Percentiles rank a stretch among this genome's conserved stretches.
These are phyloP conservation scores for Alaudala cheleensis DNA, from an alignment of 2,113 vertebrate genomes.

Conservation along the genomic window DNA sequence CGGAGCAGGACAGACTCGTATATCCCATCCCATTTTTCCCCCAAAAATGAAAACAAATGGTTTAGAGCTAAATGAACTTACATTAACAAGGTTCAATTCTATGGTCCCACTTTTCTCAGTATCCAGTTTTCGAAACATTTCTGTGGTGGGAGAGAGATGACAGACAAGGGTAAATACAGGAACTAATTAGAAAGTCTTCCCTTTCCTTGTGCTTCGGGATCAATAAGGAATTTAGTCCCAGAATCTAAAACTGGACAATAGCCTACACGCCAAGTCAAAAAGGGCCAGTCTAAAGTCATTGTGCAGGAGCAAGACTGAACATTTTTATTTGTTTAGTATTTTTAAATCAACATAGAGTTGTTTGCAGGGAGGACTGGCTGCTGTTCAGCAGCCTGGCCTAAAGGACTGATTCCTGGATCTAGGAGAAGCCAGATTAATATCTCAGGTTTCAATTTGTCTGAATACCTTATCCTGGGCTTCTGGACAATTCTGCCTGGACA, in stretches of 20 bases:
- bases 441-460: not conserved
- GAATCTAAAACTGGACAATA: not conserved
- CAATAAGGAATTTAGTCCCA: not conserved
- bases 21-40: too few relatives aligned
- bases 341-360: not conserved
- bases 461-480: not conserved
- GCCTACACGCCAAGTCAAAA: not conserved
- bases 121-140: slow-evolving; percentile 80
- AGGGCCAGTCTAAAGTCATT: not conserved
- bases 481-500: not conserved
- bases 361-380: not conserved
- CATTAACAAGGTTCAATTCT: slow-evolving; percentile 71
- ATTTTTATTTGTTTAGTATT: not conserved
- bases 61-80: slow-evolving; percentile 53
- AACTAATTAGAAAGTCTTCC: not conserved
- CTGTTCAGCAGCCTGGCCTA: not conserved
- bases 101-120: slow-evolving; percentile 72
- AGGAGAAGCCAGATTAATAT: not conserved
- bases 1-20: not conserved
- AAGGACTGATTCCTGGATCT: not conserved
- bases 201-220: not conserved
- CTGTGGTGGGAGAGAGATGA: slow-evolving; percentile 44
- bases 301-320: not conserved
- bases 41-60: not conserved
- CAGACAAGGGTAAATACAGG: not conserved